These are phyloP conservation scores for Rhorus exstirpatorius DNA, from an alignment of 2,888 invertebrate species.

Conservation along the genomic window DNA sequence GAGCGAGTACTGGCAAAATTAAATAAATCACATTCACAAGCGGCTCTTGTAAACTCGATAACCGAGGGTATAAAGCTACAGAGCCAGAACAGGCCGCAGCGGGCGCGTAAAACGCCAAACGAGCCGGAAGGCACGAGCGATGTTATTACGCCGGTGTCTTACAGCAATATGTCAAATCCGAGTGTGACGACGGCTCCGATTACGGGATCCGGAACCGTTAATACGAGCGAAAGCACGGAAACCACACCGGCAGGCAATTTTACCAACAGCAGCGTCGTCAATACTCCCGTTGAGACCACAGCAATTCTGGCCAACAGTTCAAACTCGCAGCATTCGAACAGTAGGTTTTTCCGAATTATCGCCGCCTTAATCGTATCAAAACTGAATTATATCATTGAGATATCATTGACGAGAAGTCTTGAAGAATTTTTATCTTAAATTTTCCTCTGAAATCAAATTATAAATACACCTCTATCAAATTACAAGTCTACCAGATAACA, in stretches of 20 bases:
- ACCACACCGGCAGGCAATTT: slow-evolving; percentile 79
- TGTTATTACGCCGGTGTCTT: slow-evolving; percentile 74
- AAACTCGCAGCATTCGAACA: slow-evolving; percentile 78
- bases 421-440: too few relatives aligned
- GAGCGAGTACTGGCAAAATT: slow-evolving; percentile 96
- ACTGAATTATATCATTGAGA: too few relatives aligned
- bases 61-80: slow-evolving; percentile 97
- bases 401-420: too few relatives aligned
- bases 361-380: too few relatives aligned
- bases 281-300: slow-evolving; percentile 46
- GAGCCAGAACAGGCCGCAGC: slow-evolving; percentile 94
- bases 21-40: slow-evolving; percentile 97
- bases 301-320: slow-evolving; percentile 73
- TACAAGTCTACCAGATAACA: too few relatives aligned
- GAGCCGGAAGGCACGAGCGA: slow-evolving; percentile 85
- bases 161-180: slow-evolving; percentile 84
- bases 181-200: slow-evolving; percentile 85
- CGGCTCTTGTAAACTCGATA: slow-evolving; percentile 96
- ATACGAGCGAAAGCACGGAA: slow-evolving; percentile 86
- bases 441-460: too few relatives aligned
- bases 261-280: slow-evolving; percentile 51
- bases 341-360: slow-evolving; percentile 47
- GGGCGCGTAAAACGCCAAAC: slow-evolving; percentile 91
- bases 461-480: too few relatives aligned
- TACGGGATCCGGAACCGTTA: slow-evolving; percentile 79